Evolutionary conservation across 2,113 vertebrate genomes (phyloP).

Genomic region (Eptesicus fuscus): DNA sequence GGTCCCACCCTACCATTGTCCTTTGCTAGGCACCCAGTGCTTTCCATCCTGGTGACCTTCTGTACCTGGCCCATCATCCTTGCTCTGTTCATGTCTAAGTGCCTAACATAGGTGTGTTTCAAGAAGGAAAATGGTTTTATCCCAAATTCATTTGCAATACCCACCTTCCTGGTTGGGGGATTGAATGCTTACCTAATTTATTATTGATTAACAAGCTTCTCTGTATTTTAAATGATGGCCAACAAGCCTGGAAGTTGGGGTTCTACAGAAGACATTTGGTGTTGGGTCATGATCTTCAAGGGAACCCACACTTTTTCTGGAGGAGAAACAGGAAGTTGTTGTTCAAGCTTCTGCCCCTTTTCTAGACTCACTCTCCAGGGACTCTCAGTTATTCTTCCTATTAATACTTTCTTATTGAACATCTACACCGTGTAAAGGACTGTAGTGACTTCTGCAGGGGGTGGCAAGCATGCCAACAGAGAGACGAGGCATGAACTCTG

Average conservation of each 20-base stretch:
- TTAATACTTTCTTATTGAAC: not conserved
- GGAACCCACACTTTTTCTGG: not conserved
- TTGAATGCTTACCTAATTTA: constrained; percentile 44
- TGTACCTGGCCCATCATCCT: not conserved
- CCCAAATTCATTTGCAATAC: constrained; percentile 39
- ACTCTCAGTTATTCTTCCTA: not conserved
- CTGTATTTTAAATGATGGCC: constrained; percentile 41
- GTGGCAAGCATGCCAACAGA: not conserved
- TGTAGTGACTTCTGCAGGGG: not conserved
- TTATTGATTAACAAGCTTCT: constrained; percentile 44
- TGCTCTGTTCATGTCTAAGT: not conserved
- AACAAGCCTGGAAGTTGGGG: not conserved
- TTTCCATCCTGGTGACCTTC: not conserved
- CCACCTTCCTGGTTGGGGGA: constrained; percentile 34
- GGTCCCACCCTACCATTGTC: not conserved
- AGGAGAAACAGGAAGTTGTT: constrained; percentile 14
- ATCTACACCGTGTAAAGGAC: not conserved
- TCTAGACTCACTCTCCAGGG: not conserved
- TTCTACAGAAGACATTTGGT: constrained; percentile 37
- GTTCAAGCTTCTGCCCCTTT: not conserved
- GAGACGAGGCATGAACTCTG: not conserved
- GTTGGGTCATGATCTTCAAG: not conserved
- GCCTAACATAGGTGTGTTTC: constrained; percentile 13
- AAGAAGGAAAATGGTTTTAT: constrained; percentile 59
- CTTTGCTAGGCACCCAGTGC: not conserved